These are phyloP conservation scores for Nettapus auritus DNA, from an alignment of 2,113 vertebrate species.

Conservation along the genomic window DNA sequence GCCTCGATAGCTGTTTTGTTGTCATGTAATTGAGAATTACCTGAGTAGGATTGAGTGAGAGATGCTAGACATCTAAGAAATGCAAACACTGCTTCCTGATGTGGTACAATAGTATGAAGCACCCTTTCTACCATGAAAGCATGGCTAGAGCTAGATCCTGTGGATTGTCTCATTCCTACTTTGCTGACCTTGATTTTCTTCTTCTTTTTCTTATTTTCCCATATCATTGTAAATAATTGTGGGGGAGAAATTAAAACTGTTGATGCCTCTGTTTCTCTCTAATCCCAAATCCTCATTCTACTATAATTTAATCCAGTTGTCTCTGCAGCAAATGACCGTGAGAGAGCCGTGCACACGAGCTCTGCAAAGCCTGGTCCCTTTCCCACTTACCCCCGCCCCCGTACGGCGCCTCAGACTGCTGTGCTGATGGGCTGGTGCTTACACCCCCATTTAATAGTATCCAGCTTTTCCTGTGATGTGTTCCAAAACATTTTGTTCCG, in stretches of 20 bases:
- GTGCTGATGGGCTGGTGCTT: not conserved
- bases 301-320: conserved; percentile 27
- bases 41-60: not conserved
- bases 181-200: not conserved
- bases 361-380: not conserved
- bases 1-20: not conserved
- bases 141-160: not conserved
- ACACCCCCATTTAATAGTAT: not conserved
- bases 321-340: not conserved
- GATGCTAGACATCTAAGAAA: not conserved
- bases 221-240: not conserved
- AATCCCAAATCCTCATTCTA: not conserved
- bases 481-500: not conserved
- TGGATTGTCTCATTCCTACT: not conserved
- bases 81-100: not conserved
- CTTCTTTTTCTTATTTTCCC: not conserved
- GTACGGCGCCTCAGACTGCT: not conserved
- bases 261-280: conserved; percentile 17
- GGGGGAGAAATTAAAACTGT: not conserved
- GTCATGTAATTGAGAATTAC: conserved; percentile 8
- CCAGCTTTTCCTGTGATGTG: not conserved
- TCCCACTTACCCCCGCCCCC: not conserved
- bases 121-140: not conserved
- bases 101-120: not conserved
- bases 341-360: not conserved